phyloP scores from a whole-genome alignment of 2,888 invertebrate genomes.

The Temnothorax rugatulus region DNA sequence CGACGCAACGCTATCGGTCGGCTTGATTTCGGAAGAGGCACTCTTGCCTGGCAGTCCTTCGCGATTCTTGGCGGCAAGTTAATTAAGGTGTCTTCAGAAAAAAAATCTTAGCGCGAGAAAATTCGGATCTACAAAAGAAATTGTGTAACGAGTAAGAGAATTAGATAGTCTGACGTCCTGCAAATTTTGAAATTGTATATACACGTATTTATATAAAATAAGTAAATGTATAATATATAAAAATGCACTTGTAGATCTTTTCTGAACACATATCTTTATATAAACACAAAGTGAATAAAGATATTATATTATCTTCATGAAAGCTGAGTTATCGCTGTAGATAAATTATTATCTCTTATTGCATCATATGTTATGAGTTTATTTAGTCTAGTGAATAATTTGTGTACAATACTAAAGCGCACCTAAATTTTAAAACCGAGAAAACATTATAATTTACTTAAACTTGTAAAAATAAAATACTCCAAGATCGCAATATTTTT shows the following conservation, averaged over 20 bases:
- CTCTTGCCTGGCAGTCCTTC: constrained; percentile 9
- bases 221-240: not conserved
- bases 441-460: not conserved
- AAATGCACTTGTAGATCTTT: not conserved
- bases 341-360: constrained; percentile 12
- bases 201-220: not conserved
- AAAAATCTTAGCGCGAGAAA: not conserved
- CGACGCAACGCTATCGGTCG: not conserved
- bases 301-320: not conserved
- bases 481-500: not conserved
- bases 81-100: constrained; percentile 1
- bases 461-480: not conserved
- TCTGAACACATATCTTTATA: not conserved
- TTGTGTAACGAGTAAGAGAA: not conserved
- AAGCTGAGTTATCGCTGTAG: not conserved
- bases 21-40: constrained; percentile 16
- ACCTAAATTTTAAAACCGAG: not conserved
- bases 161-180: not conserved
- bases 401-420: not conserved
- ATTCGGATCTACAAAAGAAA: not conserved
- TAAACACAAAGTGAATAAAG: constrained; percentile 5
- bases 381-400: not conserved
- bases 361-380: not conserved
- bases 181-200: not conserved
- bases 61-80: constrained; percentile 17